These are phyloP conservation scores for Loris lydekkerianus DNA, from an alignment of 2,797 vertebrate genomes.

Conservation along the genomic window DNA sequence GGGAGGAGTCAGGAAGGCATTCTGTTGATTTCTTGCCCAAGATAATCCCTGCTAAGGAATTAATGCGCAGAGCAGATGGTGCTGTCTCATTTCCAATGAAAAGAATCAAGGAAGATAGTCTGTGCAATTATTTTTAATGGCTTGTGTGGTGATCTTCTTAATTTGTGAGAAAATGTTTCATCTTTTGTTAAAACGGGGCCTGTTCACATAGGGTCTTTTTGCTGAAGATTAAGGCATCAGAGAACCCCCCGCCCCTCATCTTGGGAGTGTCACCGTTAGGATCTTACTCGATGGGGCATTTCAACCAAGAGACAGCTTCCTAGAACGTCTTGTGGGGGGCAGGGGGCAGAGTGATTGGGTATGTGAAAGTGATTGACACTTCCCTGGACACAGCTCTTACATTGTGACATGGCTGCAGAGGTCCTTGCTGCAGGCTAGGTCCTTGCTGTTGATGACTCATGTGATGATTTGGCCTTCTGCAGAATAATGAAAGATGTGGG, in stretches of 20 bases:
- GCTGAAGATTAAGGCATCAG: constrained; percentile 72
- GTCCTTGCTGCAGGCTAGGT: not conserved
- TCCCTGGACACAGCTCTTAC: not conserved
- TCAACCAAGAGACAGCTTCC: not conserved
- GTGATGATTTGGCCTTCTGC: constrained; percentile 16
- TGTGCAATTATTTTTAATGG: constrained; percentile 91
- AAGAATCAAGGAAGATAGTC: constrained; percentile 90
- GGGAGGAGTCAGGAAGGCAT: constrained; percentile 87
- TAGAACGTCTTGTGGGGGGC: not conserved
- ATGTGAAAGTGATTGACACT: not conserved
- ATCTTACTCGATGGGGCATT: constrained; percentile 15
- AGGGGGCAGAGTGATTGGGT: not conserved
- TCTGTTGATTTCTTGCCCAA: constrained; percentile 90
- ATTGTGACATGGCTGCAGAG: not conserved
- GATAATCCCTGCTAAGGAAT: constrained; percentile 90
- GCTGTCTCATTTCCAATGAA: constrained; percentile 90
- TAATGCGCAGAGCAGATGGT: constrained; percentile 90
- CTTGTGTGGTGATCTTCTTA: constrained; percentile 89
- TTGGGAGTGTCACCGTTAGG: constrained; percentile 53
- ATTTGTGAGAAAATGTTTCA: constrained; percentile 90
- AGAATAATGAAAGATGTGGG: constrained; percentile 55
- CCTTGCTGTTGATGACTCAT: not conserved
- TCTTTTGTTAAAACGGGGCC: constrained; percentile 87
- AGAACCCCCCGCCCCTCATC: constrained; percentile 78
- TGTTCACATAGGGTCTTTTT: constrained; percentile 77